Evolutionary conservation across 2,797 vertebrate species (phyloP).

Genomic region (Falco berigora): DNA sequence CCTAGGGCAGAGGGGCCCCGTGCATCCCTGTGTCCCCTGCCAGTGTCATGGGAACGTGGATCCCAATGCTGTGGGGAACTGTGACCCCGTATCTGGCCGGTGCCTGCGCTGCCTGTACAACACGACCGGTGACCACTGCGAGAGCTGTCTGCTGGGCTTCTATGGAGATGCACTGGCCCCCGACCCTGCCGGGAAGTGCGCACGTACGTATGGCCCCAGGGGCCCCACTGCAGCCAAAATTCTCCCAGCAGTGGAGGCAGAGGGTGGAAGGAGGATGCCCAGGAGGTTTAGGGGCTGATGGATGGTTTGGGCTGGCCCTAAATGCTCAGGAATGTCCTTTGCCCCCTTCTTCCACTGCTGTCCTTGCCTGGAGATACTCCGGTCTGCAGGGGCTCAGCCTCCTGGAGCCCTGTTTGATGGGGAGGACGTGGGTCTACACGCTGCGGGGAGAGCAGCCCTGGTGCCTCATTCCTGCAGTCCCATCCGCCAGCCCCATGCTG

Average conservation of each 20-base stretch:
- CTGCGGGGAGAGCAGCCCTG: rapidly evolving
- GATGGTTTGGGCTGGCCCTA: background rate
- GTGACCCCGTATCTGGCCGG: constrained; percentile 78
- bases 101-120: constrained; percentile 86
- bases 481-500: background rate
- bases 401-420: background rate
- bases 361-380: background rate
- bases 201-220: constrained; percentile 67
- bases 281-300: background rate
- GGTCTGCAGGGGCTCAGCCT: background rate
- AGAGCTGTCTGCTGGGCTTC: constrained; percentile 80
- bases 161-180: constrained; percentile 77
- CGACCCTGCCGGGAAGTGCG: constrained; percentile 71
- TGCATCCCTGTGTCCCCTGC: constrained; percentile 76
- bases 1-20: constrained; percentile 72
- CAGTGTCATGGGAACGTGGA: constrained; percentile 85
- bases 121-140: constrained; percentile 81
- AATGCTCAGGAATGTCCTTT: background rate
- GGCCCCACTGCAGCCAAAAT: background rate
- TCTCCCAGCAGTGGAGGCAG: background rate
- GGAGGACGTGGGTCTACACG: rapidly evolving
- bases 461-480: background rate
- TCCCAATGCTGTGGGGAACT: constrained; percentile 84
- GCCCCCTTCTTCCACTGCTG: background rate
- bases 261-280: background rate